Evolutionary conservation across 1,140 invertebrate species (phyloP), one percentile per base, ranked within the genome.

Genomic region (Drosophila truncata): DNA sequence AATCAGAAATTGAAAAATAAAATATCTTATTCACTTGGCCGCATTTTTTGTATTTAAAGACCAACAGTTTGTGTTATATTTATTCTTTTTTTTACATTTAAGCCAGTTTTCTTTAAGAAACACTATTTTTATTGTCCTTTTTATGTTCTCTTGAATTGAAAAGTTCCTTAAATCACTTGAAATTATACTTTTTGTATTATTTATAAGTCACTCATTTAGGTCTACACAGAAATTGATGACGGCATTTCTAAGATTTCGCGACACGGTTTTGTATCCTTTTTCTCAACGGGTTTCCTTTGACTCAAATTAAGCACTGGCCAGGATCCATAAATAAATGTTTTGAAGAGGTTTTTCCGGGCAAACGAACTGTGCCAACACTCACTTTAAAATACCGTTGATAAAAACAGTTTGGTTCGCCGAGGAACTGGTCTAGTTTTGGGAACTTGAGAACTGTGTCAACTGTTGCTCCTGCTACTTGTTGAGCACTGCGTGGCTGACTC

Each of bases 401-500:
- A 60, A 55, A 72, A 52, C 52, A 47, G 62, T 41, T 54, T 16
- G 31, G 46, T 33, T 76, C 20, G 35, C 41, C 27, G 18, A 35
- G 9, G 47, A 13, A 31, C 9, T 66, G n/a, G 20, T 39, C 29
- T 18, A 47, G 16, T 16, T 14, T 54, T 13, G 9, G 27, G 23
- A 25, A 46, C 35, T 14, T 14, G 0, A 11, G 14, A 16, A 25
- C 35, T 46, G 63, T 75, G 52, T 80, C 82, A 90, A 90, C 85
- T 90, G 85, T 90, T 90, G 85, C 85, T 81, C 67, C 70, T 88
- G 62, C 83, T 86, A 90, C 85, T 90, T 90, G 85, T 90, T 90
- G 85, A 90, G 76, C 85, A 90, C 85, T 90, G 86, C 85, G 86
- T 90, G 67, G 72, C 62, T 20, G 85, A 82, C 86, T 90, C 74